These are phyloP conservation scores for Xyrichtys novacula DNA, from an alignment of 2,797 vertebrate genomes.

Conservation along the genomic window DNA sequence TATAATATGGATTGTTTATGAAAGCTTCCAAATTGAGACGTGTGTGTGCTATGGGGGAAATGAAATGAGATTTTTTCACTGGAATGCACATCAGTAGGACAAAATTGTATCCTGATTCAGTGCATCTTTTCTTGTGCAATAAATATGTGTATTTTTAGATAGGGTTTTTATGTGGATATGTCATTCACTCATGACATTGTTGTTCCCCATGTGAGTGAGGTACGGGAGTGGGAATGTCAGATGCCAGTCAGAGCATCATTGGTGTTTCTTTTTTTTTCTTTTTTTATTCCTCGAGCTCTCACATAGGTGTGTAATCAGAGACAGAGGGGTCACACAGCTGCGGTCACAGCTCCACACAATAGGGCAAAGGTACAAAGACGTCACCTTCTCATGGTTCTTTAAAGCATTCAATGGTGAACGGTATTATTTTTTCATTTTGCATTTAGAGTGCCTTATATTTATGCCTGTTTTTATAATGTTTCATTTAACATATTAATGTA, in stretches of 20 bases:
- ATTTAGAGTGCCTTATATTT: constrained; percentile 99
- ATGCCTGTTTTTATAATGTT: constrained; percentile 93
- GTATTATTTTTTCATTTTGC: constrained; percentile 88
- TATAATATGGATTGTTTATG: constrained; percentile 65
- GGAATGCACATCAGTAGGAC: constrained; percentile 99
- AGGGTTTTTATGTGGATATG: constrained; percentile 69
- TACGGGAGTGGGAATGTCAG: constrained; percentile 57
- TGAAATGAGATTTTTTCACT: constrained; percentile 86
- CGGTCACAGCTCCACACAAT: constrained; percentile 67
- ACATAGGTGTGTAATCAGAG: constrained; percentile 52
- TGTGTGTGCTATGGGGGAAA: constrained; percentile 87
- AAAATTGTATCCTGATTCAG: constrained; percentile 90
- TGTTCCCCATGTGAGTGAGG: constrained; percentile 33
- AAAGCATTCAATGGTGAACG: constrained; percentile 51
- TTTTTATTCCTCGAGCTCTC: constrained; percentile 44
- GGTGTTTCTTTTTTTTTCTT: constrained; percentile 48
- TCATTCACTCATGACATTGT: constrained; percentile 69
- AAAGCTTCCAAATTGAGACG: constrained; percentile 79
- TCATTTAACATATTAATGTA: constrained; percentile 82
- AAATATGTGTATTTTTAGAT: constrained; percentile 88
- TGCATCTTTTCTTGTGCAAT: constrained; percentile 98
- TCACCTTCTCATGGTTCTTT: constrained; percentile 72
- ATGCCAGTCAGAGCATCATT: constrained; percentile 55
- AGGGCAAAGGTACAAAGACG: constrained; percentile 80
- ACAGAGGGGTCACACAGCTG: constrained; percentile 55